Base-by-base conservation (phyloP, 1,140 invertebrate genomes). In the Drosophila tani region DNA sequence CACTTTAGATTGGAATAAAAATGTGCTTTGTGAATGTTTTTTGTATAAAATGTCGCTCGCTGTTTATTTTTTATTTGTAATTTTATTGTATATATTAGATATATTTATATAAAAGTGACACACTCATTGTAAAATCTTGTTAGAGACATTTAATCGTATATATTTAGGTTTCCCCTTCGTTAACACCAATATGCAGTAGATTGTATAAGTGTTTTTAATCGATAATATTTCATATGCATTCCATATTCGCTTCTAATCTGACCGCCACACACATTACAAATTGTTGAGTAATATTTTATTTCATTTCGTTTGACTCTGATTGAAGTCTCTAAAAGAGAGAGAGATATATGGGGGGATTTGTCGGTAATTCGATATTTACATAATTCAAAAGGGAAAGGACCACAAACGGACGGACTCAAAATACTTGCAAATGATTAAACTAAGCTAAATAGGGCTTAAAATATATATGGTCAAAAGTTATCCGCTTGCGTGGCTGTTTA, bases 71-170 rank as follows among this genome's bases (percentile, higher is more conserved):
- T 73, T 69, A 62, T 70, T 77, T 60, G 68, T 79, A 75, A 81
- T 60, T 75, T 78, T 85, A 81, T 84, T 85, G 81, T 84, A 82
- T 75, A 90, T 88, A 90, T 88, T 60, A 75, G 73, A 75, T 76
- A 56, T 79, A 82, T 74, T 76, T 84, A 68, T 87, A 90, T 85
- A 88, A 88, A 88, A 90, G 85, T 90, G 85, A 88, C 85, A 88
- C 85, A 82, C 81, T 81, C 85, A 88, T 85, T 79, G 81, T 88
- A 88, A 88, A 88, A 88, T 88, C 81, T 90, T 90, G 84, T 88
- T 85, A 90, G 85, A 90, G 85, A 88, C 81, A 90, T 70, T 77
- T 83, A 87, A 79, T 77, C 53, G 79, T 70, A 69, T 65, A 58
- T 67, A 60, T 79, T 64, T 65, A 58, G 55, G 50, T 75, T 60